These are phyloP conservation scores for Podarcis muralis DNA, from an alignment of 2,113 vertebrate genomes.

Conservation along the genomic window DNA sequence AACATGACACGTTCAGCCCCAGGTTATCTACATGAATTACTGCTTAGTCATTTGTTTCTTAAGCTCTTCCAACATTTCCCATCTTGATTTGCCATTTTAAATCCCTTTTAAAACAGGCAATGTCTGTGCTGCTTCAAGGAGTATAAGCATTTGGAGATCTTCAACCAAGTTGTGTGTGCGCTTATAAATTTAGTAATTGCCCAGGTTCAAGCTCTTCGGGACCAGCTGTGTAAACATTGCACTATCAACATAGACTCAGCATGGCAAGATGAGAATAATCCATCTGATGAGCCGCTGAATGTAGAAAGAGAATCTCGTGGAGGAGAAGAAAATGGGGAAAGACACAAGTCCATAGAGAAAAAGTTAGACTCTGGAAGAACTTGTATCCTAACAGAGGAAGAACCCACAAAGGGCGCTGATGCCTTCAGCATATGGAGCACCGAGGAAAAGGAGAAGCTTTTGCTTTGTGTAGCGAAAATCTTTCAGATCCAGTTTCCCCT, in stretches of 20 bases:
- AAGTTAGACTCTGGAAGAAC: constrained; percentile 68
- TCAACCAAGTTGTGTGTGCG: constrained; percentile 98
- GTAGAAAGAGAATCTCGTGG: constrained; percentile 90
- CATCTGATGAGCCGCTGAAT: constrained; percentile 87
- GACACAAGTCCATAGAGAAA: constrained; percentile 74
- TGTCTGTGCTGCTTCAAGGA: constrained; percentile 99
- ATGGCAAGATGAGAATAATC: constrained; percentile 83
- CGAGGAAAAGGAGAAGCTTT: constrained; percentile 96
- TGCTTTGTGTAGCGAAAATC: constrained; percentile 98
- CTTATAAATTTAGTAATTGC: constrained; percentile 98
- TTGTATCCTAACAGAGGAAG: constrained; percentile 73
- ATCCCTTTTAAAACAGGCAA: constrained; percentile 81
- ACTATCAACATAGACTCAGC: constrained; percentile 77
- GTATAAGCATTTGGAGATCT: constrained; percentile 99
- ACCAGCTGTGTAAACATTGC: constrained; percentile 86
- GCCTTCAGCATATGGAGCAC: constrained; percentile 90
- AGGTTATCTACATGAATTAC: neutral
- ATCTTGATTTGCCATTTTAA: constrained; percentile 37
- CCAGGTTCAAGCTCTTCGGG: constrained; percentile 89
- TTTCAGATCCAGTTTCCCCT: constrained; percentile 99
- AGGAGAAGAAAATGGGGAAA: constrained; percentile 80
- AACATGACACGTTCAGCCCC: neutral
- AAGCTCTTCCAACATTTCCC: neutral
- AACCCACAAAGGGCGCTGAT: constrained; percentile 78
- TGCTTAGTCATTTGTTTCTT: neutral